Base-by-base conservation (phyloP, 2,797 vertebrate genomes). In the Mormyrus proboscirostris region DNA sequence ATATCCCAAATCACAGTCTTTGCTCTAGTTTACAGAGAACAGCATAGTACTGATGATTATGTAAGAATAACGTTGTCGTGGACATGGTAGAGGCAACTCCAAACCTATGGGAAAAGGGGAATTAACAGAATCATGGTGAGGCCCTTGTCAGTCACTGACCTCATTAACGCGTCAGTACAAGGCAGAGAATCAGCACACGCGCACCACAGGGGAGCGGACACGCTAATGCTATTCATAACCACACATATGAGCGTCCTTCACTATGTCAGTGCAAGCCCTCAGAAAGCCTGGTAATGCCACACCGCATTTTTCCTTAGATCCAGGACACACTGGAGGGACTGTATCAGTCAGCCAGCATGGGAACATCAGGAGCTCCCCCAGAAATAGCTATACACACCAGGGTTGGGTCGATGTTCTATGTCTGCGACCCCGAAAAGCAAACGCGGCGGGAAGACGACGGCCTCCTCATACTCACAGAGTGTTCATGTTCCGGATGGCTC, bases 401-500 rank as follows among this genome's bases (percentile, higher is more conserved):
- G 73, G 73, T 41, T 41, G 16, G 38, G 16, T 79, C 16, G 41
- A n/a, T 2, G 41, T 9, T 19, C 73, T 44, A 16, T 38, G 33
- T 6, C 69, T n/a, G 14, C 73, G 16, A 44, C 19, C 38, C 76
- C 41, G 38, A 47, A 82, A 47, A 47, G 76, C 19, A 44, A 12
- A 33, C 65, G 10, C 4, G 12, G 7, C 16, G n/a, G 1, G 82
- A 51, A 85, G 44, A 16, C 6, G 6, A 50, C 22, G 9, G 22
- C 25, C n/a, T 10, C 10, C 55, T 49, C 10, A 16, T 65, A 96
- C 98, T 98, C 93, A 99, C 98, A 99, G 95, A 0, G 98, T 99
- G 92, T 99, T 99, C 98, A 99, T 99, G 94, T 99, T 99, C 91
- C 98, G 97, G 90, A 99, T 99, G 87, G 98, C 98, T 89, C 98